These are phyloP conservation scores for Amorpha juglandis DNA, from an alignment of 2,888 invertebrate species.

Conservation along the genomic window DNA sequence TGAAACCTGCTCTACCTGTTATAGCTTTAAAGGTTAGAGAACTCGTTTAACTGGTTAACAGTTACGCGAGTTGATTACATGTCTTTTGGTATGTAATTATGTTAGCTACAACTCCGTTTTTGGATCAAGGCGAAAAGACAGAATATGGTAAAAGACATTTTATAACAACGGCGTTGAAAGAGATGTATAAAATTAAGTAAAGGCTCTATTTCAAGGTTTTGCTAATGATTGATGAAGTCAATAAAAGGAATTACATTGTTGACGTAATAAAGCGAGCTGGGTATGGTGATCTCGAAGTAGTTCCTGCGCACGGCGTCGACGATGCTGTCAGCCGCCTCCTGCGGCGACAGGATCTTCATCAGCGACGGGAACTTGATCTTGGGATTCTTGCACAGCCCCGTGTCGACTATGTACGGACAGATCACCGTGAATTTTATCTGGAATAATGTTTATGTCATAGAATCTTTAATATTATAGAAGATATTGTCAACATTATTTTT, in stretches of 20 bases:
- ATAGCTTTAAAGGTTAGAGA: neutral
- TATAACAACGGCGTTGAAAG: no score
- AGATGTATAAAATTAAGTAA: no score
- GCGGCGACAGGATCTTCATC: constrained; percentile 86
- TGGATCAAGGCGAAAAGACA: neutral
- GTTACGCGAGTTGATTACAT: neutral
- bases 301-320: constrained; percentile 87
- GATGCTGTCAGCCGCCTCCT: constrained; percentile 87
- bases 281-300: constrained; percentile 86
- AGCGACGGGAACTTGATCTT: constrained; percentile 87
- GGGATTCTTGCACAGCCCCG: constrained; percentile 92
- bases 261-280: constrained; percentile 82
- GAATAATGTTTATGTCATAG: constrained; percentile 18
- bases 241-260: constrained; percentile 71
- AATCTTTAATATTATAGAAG: no score
- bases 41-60: neutral
- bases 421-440: constrained; percentile 92
- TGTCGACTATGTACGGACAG: constrained; percentile 95
- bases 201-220: neutral
- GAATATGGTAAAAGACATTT: no score
- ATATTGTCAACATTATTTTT: no score
- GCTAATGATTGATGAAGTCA: no score
- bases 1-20: neutral
- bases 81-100: neutral
- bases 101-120: neutral